A percentile compares a stretch with the other conserved stretches of the same genome.
Evolutionary conservation across 2,888 invertebrate genomes (phyloP).

Genomic region (Mactromeris polynyma): DNA sequence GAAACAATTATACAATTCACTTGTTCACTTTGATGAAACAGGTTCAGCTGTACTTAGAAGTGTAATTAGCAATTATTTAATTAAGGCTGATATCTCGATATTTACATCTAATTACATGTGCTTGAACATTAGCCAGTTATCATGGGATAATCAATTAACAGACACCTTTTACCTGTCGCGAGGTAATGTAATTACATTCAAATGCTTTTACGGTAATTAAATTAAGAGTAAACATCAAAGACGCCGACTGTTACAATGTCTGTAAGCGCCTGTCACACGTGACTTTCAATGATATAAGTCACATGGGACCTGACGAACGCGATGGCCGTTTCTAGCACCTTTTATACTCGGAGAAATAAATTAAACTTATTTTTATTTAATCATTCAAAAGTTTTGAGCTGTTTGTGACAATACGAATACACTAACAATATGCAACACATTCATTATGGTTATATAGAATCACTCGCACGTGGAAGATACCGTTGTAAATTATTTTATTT

Average conservation of each 20-base stretch:
- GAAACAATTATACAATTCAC: background rate
- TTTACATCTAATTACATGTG: background rate
- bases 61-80: background rate
- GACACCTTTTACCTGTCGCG: conserved; percentile 6
- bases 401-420: too few species aligned
- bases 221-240: conserved; percentile 9
- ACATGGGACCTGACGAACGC: background rate
- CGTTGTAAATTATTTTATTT: too few species aligned
- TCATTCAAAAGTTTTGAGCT: background rate
- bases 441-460: too few species aligned
- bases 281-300: background rate
- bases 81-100: background rate
- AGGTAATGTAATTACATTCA: conserved; percentile 18
- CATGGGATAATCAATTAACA: background rate
- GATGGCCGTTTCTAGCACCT: background rate
- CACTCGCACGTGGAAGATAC: too few species aligned
- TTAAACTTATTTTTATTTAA: background rate
- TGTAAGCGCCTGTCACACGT: conserved; percentile 2
- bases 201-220: conserved; percentile 7
- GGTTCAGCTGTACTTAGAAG: background rate
- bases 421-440: too few species aligned
- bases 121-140: background rate
- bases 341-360: background rate
- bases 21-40: background rate
- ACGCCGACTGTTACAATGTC: background rate